Evolutionary conservation across 1,140 invertebrate genomes (phyloP), one percentile per base, ranked within the genome.

Genomic region (Schlechtendalia chinensis): DNA sequence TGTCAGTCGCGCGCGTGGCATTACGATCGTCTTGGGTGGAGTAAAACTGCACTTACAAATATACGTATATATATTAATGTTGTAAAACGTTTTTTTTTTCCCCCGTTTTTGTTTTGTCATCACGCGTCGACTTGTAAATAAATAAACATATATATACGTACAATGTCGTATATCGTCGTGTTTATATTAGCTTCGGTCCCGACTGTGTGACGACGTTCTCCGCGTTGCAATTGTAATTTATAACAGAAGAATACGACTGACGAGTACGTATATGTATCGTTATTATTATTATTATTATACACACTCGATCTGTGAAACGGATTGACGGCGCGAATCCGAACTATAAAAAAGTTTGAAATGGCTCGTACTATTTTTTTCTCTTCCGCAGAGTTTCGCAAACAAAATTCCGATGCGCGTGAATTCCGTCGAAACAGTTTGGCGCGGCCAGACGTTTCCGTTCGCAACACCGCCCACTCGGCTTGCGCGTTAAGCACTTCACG

Each of bases 311-410:
- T 27, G 16, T 53, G 17, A 53, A 71, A 72, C 29, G n/a, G 29
- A 54, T 54, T 32, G n/a, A 72, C 24, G 69, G 53, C 17, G 8
- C 6, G 19, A 14, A 29, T 27, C 53, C 2, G 16, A 71, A 71
- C 67, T n/a, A 71, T 71, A 71, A 71, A 71, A 71, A 71, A 71
- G 67, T 71, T 71, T 71, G 47, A 71, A 71, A 50, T 17, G 45
- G 22, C 53, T 24, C 53, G 6, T 53, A 71, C 16, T 17, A 17
- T 53, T 27, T 53, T 71, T 27, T 71, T 53, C 19, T 67, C n/a
- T 29, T 29, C 16, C 27, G 6, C 12, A 47, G n/a, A n/a, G 22
- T 50, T 71, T 27, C 11, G 19, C 14, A 10, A 50, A 50, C 5
- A 17, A 27, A 71, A 27, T 50, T 12, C 16, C 12, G 16, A 71